A percentile compares a stretch with the other conserved stretches of the same genome.
These are phyloP conservation scores for Scaptomyza pallida DNA, from an alignment of 1,140 invertebrate genomes.

Conservation along the genomic window DNA sequence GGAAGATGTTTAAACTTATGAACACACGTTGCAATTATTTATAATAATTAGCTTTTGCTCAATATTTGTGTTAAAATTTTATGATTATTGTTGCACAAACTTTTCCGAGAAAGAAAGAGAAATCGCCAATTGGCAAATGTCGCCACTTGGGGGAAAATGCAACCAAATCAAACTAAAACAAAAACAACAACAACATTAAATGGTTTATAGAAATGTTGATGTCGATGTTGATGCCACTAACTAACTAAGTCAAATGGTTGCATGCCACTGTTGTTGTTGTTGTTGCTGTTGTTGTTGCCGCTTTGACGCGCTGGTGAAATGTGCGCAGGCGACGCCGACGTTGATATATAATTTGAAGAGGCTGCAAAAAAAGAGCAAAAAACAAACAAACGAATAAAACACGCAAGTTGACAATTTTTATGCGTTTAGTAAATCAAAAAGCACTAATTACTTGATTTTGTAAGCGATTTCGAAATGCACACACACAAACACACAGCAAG, in stretches of 20 bases:
- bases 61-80: slow-evolving; percentile 78
- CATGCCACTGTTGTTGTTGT: slow-evolving; percentile 11
- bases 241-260: slow-evolving; percentile 54
- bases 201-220: slow-evolving; percentile 48
- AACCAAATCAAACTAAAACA: slow-evolving; percentile 33
- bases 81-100: slow-evolving; percentile 72
- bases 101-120: slow-evolving; percentile 78
- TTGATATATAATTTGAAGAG: slow-evolving; percentile 36
- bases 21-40: slow-evolving; percentile 43
- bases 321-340: slow-evolving; percentile 53
- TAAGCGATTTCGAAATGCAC: slow-evolving; percentile 71
- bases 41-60: slow-evolving; percentile 69
- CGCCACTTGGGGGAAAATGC: slow-evolving; percentile 53
- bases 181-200: slow-evolving; percentile 3
- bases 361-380: slow-evolving; percentile 24
- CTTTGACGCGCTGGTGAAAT: slow-evolving; percentile 54
- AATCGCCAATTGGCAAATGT: slow-evolving; percentile 66
- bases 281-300: slow-evolving; percentile 16
- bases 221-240: slow-evolving; percentile 52
- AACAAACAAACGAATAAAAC: slow-evolving; percentile 40
- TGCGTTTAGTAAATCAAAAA: slow-evolving; percentile 78
- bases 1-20: background rate
- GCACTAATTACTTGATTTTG: slow-evolving; percentile 79
- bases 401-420: slow-evolving; percentile 62
- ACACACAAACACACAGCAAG: background rate